Evolutionary conservation across 2,797 vertebrate genomes (phyloP).

Genomic region (Spondyliosoma cantharus): DNA sequence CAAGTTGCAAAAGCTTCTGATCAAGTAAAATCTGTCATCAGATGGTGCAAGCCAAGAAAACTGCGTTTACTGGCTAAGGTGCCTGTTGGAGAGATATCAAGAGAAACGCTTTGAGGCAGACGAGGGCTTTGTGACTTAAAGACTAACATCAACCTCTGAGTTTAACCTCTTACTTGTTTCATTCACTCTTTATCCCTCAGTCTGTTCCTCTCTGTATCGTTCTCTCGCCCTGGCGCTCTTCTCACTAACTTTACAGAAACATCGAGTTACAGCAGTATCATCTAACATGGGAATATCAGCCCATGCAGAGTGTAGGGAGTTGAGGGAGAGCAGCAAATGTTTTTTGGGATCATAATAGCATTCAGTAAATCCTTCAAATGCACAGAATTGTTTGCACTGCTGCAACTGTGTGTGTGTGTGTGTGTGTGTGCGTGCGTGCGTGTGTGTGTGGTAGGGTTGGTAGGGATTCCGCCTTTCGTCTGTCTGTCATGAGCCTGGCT

Average conservation of each 20-base stretch:
- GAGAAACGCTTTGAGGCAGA: too few species aligned
- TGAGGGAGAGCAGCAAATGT: conserved; percentile 10
- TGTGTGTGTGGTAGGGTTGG: background rate
- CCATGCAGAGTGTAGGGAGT: conserved; percentile 1
- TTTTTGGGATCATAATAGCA: conserved; percentile 10
- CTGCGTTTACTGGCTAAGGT: too few species aligned
- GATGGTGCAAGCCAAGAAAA: background rate
- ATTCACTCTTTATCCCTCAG: too few species aligned
- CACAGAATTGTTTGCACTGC: background rate
- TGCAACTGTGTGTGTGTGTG: conserved; percentile 4
- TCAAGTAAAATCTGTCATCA: background rate
- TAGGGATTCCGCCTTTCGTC: conserved; percentile 20
- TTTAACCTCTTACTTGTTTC: too few species aligned
- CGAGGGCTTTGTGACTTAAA: too few species aligned
- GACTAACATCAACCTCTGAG: too few species aligned
- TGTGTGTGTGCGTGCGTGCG: background rate
- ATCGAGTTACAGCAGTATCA: conserved; percentile 24
- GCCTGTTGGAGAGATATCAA: too few species aligned
- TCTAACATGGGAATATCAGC: conserved; percentile 16
- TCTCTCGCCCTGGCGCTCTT: too few species aligned
- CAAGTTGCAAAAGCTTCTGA: conserved; percentile 2
- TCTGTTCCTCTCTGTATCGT: too few species aligned
- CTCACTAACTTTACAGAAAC: conserved; percentile 2
- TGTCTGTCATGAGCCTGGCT: conserved; percentile 12
- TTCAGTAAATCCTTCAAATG: conserved; percentile 10